A percentile compares a stretch with the other conserved stretches of the same genome.
phyloP scores from a whole-genome alignment of 1,140 invertebrate species.

The Tachypleus tridentatus region DNA sequence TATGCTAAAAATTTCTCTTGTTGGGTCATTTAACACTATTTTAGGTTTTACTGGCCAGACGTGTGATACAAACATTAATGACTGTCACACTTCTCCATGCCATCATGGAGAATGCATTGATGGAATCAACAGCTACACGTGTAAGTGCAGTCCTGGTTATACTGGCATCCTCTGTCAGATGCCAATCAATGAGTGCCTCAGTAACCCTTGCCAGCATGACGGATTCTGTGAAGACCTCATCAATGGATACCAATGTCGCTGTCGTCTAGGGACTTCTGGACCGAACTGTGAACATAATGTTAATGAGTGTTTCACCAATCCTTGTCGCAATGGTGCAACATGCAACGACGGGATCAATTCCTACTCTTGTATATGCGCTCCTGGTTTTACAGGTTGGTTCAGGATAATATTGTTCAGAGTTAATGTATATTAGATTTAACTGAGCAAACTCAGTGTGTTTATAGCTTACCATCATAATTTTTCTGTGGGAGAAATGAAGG shows the following conservation, averaged over 20 bases:
- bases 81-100: slow-evolving; percentile 68
- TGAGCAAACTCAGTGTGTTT: too few species aligned
- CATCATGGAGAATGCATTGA: slow-evolving; percentile 79
- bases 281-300: slow-evolving; percentile 67
- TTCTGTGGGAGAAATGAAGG: too few species aligned
- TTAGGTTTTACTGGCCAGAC: slow-evolving; percentile 22
- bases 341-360: slow-evolving; percentile 82
- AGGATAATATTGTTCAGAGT: background rate
- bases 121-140: slow-evolving; percentile 78
- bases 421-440: too few species aligned
- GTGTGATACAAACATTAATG: slow-evolving; percentile 60
- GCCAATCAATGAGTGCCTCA: slow-evolving; percentile 87
- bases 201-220: slow-evolving; percentile 79
- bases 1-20: too few species aligned
- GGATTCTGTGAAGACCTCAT: slow-evolving; percentile 70
- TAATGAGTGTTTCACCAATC: slow-evolving; percentile 68
- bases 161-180: slow-evolving; percentile 79
- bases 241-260: slow-evolving; percentile 57
- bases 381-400: slow-evolving; percentile 65
- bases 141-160: slow-evolving; percentile 78
- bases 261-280: slow-evolving; percentile 60
- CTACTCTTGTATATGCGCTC: slow-evolving; percentile 74
- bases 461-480: too few species aligned
- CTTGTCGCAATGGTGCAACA: slow-evolving; percentile 73
- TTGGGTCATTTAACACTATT: background rate